These are phyloP conservation scores for Cuculus canorus DNA, from an alignment of 2,797 vertebrate species.

Conservation along the genomic window DNA sequence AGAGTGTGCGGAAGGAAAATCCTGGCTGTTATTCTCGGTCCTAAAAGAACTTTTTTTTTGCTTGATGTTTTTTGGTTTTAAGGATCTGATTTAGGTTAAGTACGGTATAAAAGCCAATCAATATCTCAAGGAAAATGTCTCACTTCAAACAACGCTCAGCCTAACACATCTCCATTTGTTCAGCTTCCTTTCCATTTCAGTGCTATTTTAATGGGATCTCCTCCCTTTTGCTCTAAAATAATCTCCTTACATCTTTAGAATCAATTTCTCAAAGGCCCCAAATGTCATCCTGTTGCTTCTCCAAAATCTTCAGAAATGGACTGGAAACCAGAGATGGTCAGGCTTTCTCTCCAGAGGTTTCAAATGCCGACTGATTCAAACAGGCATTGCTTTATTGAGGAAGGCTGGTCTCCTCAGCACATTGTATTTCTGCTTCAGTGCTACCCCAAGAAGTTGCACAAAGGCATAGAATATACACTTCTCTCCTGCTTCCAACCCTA, in stretches of 20 bases:
- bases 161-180: conserved; percentile 53
- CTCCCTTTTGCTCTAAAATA: conserved; percentile 63
- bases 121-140: conserved; percentile 52
- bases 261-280: conserved; percentile 57
- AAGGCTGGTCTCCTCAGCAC: background rate
- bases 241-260: conserved; percentile 57
- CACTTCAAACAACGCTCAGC: conserved; percentile 37
- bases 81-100: conserved; percentile 58
- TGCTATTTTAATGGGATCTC: conserved; percentile 58
- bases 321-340: conserved; percentile 22
- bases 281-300: conserved; percentile 12
- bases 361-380: background rate
- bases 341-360: background rate
- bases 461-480: background rate
- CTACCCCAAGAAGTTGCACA: background rate
- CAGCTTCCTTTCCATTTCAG: conserved; percentile 51
- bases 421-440: background rate
- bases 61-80: conserved; percentile 13
- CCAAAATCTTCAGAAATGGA: conserved; percentile 12
- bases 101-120: conserved; percentile 1
- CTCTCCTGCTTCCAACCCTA: background rate
- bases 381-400: background rate
- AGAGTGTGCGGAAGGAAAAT: conserved; percentile 9
- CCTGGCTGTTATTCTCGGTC: conserved; percentile 11
- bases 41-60: conserved; percentile 16